phyloP scores from a whole-genome alignment of 2,113 vertebrate genomes.

The Edolisoma coerulescens region DNA sequence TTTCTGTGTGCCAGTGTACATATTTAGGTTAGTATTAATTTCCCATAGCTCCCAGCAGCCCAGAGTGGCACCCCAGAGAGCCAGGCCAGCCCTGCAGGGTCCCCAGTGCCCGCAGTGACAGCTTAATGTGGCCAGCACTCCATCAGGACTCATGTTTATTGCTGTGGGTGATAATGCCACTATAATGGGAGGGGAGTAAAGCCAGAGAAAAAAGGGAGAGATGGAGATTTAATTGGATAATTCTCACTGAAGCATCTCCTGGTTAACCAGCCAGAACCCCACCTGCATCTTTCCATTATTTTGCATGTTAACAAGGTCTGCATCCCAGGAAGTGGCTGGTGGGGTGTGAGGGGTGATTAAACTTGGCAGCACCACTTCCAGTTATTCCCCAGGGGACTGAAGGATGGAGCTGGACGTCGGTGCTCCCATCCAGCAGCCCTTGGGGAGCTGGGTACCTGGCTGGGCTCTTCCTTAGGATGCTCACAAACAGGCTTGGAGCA shows the following conservation, averaged over 20 bases:
- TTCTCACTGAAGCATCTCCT: conserved; percentile 63
- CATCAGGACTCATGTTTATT: not conserved
- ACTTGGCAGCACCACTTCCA: not conserved
- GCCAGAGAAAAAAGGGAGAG: not conserved
- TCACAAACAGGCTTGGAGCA: not conserved
- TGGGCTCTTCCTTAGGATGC: not conserved
- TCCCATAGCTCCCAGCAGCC: not conserved
- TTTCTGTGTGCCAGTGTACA: not conserved
- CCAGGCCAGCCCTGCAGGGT: not conserved
- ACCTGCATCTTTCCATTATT: conserved; percentile 62
- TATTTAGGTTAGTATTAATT: not conserved
- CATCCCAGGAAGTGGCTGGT: not conserved
- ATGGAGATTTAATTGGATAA: conserved; percentile 60
- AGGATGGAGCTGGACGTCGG: not conserved
- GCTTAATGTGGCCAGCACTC: not conserved
- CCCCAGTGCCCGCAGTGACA: not conserved
- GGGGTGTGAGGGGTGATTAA: conserved; percentile 13
- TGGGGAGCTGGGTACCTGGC: not conserved
- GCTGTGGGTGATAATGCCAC: conserved; percentile 8
- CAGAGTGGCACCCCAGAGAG: not conserved
- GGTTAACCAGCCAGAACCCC: conserved; percentile 61
- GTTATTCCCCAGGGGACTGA: not conserved
- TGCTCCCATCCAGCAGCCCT: not conserved
- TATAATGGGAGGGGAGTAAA: not conserved
- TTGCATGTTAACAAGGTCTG: conserved; percentile 63